A percentile compares a stretch with the other conserved stretches of the same genome.
Evolutionary conservation across 2,113 vertebrate species (phyloP).

Genomic region (Amia ocellicauda): DNA sequence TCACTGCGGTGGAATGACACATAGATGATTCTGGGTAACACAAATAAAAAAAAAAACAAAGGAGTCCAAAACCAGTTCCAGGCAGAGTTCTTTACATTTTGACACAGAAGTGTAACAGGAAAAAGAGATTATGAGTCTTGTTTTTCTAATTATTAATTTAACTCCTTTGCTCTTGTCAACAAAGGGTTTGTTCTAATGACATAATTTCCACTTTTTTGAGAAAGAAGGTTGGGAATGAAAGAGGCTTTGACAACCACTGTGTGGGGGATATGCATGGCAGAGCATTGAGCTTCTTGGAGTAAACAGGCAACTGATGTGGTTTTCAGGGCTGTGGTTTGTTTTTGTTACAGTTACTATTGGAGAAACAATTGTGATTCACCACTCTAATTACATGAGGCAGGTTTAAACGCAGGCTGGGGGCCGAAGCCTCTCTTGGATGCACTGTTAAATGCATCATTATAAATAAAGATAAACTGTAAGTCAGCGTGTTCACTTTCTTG

Average conservation of each 20-base stretch:
- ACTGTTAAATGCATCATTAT: too few species aligned
- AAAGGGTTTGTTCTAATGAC: neutral
- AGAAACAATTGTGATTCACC: slow-evolving; percentile 42
- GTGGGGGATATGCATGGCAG: too few species aligned
- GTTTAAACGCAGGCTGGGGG: slow-evolving; percentile 31
- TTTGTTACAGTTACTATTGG: slow-evolving; percentile 38
- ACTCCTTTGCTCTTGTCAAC: neutral
- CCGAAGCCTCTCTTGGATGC: neutral
- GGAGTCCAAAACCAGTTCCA: neutral
- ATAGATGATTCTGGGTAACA: too few species aligned
- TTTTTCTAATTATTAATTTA: neutral
- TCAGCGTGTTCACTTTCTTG: too few species aligned
- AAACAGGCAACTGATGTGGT: slow-evolving; percentile 39
- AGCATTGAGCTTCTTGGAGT: slow-evolving; percentile 31
- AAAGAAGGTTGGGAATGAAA: neutral
- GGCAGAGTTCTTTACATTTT: neutral
- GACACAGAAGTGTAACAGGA: neutral
- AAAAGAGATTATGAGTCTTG: neutral
- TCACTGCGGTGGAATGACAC: too few species aligned
- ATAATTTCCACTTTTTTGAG: neutral
- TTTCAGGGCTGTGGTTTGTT: slow-evolving; percentile 37
- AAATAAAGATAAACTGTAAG: too few species aligned
- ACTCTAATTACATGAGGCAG: slow-evolving; percentile 26
- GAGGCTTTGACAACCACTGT: slow-evolving; percentile 22
- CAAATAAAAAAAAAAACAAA: neutral